Evolutionary conservation across 1,140 invertebrate species (phyloP).

Genomic region (Lordiphosa clarofinis): DNA sequence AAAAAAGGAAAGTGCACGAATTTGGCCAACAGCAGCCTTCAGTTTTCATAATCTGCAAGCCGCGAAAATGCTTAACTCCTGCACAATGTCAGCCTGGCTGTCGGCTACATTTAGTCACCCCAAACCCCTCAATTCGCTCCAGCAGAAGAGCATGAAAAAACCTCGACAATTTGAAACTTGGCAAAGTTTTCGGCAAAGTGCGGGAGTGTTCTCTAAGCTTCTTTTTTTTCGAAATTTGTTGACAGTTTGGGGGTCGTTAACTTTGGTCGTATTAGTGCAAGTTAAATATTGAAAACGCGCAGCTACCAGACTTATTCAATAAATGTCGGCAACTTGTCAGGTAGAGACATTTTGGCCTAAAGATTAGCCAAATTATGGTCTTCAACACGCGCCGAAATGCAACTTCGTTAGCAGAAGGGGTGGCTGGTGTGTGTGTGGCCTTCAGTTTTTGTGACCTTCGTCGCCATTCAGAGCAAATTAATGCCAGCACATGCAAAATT

Average conservation of each 20-base stretch:
- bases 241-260: conserved; percentile 61
- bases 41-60: conserved; percentile 60
- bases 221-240: conserved; percentile 42
- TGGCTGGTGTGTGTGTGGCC: conserved; percentile 12
- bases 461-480: conserved; percentile 41
- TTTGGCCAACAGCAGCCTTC: conserved; percentile 22
- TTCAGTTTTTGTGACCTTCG: conserved; percentile 51
- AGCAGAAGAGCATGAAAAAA: conserved; percentile 13
- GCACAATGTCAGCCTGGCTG: conserved; percentile 60
- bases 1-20: conserved; percentile 16
- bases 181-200: conserved; percentile 47
- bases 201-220: conserved; percentile 31
- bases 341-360: conserved; percentile 25
- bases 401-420: conserved; percentile 7
- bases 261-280: conserved; percentile 58
- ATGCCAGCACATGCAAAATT: conserved; percentile 52
- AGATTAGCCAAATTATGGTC: conserved; percentile 63
- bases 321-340: conserved; percentile 64
- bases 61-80: conserved; percentile 62
- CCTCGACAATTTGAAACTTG: conserved; percentile 55
- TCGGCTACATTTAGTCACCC: conserved; percentile 43
- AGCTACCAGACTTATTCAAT: conserved; percentile 63
- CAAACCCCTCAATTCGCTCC: not conserved
- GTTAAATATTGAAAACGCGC: conserved; percentile 67
- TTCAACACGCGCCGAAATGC: conserved; percentile 46